Conservation (phyloP, 2,797 vertebrate species). For the Pangasius sanitwongsei region DNA sequence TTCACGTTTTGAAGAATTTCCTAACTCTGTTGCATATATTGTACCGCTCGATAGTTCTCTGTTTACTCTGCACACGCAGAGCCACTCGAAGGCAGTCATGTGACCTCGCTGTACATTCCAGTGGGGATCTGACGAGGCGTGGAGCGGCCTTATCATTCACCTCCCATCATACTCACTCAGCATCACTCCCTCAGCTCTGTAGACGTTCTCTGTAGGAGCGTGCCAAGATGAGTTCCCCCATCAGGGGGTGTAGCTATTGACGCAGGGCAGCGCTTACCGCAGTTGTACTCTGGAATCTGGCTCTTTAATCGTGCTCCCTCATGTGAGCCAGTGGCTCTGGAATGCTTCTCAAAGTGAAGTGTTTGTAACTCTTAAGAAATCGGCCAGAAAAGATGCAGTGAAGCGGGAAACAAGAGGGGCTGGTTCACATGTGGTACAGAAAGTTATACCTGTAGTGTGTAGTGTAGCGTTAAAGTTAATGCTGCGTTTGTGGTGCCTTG, state of each 20-base stretch:
- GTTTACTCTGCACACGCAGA: constrained; percentile 8
- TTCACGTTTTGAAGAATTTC: not conserved
- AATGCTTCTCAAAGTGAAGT: constrained; percentile 15
- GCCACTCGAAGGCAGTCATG: constrained; percentile 59
- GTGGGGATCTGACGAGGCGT: constrained; percentile 68
- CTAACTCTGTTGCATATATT: not conserved
- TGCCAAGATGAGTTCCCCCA: constrained; percentile 60
- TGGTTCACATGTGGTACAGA: not conserved
- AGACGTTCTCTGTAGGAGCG: constrained; percentile 46
- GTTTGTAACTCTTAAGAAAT: constrained; percentile 28
- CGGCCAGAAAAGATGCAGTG: not conserved
- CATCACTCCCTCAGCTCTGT: constrained; percentile 60
- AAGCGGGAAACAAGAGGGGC: not conserved
- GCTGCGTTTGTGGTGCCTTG: not conserved
- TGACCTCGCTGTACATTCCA: constrained; percentile 76
- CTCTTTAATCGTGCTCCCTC: constrained; percentile 15
- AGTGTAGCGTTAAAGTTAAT: not conserved
- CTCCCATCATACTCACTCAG: constrained; percentile 67
- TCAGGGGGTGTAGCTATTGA: constrained; percentile 65
- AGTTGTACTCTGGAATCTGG: constrained; percentile 51
- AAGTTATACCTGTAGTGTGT: not conserved
- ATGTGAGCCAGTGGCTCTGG: constrained; percentile 30
- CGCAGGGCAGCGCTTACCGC: constrained; percentile 57
- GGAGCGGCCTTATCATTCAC: constrained; percentile 66
- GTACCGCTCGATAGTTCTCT: not conserved